Conservation (phyloP, 2,888 invertebrate species). For the Merodon equestris region DNA sequence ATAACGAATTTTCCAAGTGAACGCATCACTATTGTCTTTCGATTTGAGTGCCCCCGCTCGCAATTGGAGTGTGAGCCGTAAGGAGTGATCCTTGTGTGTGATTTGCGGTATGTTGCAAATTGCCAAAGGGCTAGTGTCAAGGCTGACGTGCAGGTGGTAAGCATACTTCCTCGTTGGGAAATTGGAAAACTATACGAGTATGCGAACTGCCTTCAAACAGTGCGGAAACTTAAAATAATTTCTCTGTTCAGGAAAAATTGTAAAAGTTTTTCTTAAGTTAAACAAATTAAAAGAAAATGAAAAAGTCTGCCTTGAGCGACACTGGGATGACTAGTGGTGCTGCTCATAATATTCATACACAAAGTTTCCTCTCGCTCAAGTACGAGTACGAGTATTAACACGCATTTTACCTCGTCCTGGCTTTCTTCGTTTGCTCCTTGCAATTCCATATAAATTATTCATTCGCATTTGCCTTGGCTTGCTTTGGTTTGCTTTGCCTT, state of each 20-base stretch:
- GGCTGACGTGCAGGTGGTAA: conserved; percentile 1
- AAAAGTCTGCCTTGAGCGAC: conserved; percentile 9
- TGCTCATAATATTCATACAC: conserved; percentile 42
- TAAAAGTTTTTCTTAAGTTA: conserved; percentile 43
- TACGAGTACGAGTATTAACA: conserved; percentile 58
- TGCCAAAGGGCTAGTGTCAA: conserved; percentile 4
- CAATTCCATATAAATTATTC: conserved; percentile 67
- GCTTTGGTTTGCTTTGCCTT: too few species aligned
- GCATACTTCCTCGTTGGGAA: not conserved
- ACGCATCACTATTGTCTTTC: conserved; percentile 76
- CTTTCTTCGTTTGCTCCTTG: conserved; percentile 38
- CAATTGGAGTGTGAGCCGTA: too few species aligned
- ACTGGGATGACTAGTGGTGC: not conserved
- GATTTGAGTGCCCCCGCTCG: too few species aligned
- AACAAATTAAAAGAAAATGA: conserved; percentile 55
- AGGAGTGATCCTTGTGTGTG: conserved; percentile 6
- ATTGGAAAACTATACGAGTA: conserved; percentile 3
- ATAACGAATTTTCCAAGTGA: conserved; percentile 78
- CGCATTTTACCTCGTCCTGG: conserved; percentile 48
- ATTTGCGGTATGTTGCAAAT: conserved; percentile 2
- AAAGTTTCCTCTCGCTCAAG: conserved; percentile 44
- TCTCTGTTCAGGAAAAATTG: conserved; percentile 25
- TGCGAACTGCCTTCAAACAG: conserved; percentile 20
- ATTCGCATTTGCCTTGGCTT: conserved; percentile 52
- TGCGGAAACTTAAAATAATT: conserved; percentile 49